phyloP scores from a whole-genome alignment of 1,140 invertebrate genomes.

The Calosoma granatense region DNA sequence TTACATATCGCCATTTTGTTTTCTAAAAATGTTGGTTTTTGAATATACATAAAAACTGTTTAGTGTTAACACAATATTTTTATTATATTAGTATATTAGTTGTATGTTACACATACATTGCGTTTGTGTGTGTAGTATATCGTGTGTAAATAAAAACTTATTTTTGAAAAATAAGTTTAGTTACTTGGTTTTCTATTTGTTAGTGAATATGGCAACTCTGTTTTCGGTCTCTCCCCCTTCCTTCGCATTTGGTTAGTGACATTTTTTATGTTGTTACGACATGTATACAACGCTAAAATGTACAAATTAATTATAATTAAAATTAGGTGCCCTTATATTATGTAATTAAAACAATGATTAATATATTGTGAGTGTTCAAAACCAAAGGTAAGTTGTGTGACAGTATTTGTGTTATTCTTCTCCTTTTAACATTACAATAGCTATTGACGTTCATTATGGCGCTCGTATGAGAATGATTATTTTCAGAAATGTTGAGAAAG shows the following conservation, averaged over 20 bases:
- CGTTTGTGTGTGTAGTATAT: no score
- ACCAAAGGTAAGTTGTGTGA: not conserved
- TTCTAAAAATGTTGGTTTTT: no score
- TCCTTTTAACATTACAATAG: constrained; percentile 4
- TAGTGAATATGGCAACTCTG: not conserved
- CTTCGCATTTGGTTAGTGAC: constrained; percentile 22
- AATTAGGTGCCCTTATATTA: constrained; percentile 16
- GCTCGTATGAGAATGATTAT: constrained; percentile 1
- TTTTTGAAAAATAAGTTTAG: no score
- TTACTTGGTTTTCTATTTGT: no score
- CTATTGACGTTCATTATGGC: constrained; percentile 7
- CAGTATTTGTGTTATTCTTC: not conserved
- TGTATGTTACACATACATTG: no score
- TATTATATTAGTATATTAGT: no score
- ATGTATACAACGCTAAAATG: constrained; percentile 29
- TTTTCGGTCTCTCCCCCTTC: constrained; percentile 25
- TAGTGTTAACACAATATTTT: no score
- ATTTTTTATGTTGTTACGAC: constrained; percentile 29
- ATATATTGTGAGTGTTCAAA: constrained; percentile 4
- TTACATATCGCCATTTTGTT: no score
- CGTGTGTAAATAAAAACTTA: no score
- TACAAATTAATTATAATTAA: constrained; percentile 25
- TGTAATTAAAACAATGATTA: constrained; percentile 7
- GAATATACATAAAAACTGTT: no score
- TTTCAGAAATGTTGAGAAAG: not conserved